Conservation (phyloP, 2,113 vertebrate genomes). For the Columbina picui region DNA sequence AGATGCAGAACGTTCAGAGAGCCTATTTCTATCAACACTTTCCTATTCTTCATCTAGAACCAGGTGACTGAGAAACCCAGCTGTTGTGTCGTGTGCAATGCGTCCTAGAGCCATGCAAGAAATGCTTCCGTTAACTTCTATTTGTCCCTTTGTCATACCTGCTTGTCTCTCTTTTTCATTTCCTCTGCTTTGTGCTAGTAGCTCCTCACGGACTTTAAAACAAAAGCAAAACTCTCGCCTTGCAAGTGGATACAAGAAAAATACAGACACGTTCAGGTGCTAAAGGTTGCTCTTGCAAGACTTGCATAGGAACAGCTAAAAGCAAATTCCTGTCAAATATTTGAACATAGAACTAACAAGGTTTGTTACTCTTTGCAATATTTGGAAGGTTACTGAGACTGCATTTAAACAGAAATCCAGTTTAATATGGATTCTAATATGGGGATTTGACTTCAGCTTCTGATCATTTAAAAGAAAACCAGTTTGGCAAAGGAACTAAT, state of each 20-base stretch:
- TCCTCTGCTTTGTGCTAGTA: slow-evolving; percentile 72
- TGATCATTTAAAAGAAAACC: not conserved
- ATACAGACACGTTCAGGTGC: not conserved
- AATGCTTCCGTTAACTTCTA: slow-evolving; percentile 53
- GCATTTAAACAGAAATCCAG: not conserved
- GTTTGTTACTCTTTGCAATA: not conserved
- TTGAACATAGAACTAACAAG: not conserved
- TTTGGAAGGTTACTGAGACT: not conserved
- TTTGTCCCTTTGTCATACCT: slow-evolving; percentile 44
- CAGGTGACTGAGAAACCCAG: slow-evolving; percentile 84
- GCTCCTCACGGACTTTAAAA: slow-evolving; percentile 25
- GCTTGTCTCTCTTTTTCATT: slow-evolving; percentile 57
- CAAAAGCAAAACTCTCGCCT: not conserved
- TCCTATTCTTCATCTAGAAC: slow-evolving; percentile 88
- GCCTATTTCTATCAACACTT: slow-evolving; percentile 93
- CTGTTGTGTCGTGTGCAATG: slow-evolving; percentile 67
- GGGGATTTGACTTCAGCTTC: not conserved
- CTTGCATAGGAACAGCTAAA: not conserved
- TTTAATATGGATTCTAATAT: not conserved
- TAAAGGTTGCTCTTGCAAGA: not conserved
- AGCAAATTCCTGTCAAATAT: not conserved
- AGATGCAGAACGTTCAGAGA: slow-evolving; percentile 92
- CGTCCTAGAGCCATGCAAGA: slow-evolving; percentile 63
- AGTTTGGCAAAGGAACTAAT: not conserved
- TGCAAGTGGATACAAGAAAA: not conserved